A percentile compares a stretch with the other conserved stretches of the same genome.
Conservation (phyloP, 2,888 invertebrate species). For the Aradus depressus region DNA sequence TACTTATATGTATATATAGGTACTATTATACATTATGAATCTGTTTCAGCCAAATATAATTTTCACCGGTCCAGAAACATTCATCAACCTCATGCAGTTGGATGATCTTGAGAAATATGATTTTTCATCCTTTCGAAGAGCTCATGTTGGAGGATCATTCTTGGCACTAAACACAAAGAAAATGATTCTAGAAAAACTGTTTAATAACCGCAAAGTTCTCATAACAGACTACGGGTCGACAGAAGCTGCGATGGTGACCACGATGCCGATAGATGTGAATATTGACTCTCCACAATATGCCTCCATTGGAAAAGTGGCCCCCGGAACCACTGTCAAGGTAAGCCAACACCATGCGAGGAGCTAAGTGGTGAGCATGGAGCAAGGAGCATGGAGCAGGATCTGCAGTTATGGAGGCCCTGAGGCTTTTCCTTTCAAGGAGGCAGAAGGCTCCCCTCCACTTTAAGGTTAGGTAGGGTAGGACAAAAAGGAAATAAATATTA, state of each 20-base stretch:
- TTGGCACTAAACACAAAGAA: conserved; percentile 3
- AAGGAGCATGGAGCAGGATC: too few relatives aligned
- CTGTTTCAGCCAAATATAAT: conserved; percentile 12
- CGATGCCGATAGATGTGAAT: background rate
- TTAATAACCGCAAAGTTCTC: conserved; percentile 3
- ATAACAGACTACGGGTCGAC: conserved; percentile 13
- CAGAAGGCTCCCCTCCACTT: too few relatives aligned
- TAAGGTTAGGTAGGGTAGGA: background rate
- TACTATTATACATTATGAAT: too few relatives aligned
- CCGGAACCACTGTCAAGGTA: conserved; percentile 12
- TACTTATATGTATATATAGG: too few relatives aligned
- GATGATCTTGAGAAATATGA: conserved; percentile 5
- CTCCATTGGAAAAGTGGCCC: conserved; percentile 1
- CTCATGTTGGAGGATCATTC: conserved; percentile 6
- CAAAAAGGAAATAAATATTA: too few relatives aligned
- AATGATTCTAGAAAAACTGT: conserved; percentile 5
- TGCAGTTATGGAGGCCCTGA: too few relatives aligned
- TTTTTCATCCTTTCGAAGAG: conserved; percentile 1
- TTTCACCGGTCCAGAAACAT: conserved; percentile 12
- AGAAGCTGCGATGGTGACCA: conserved; percentile 5
- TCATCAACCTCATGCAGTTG: conserved; percentile 5
- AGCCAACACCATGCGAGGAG: too few relatives aligned
- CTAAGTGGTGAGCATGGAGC: too few relatives aligned
- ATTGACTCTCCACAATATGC: background rate
- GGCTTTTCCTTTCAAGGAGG: too few relatives aligned